phyloP scores from a whole-genome alignment of 2,113 vertebrate species.

The Lates calcarifer region DNA sequence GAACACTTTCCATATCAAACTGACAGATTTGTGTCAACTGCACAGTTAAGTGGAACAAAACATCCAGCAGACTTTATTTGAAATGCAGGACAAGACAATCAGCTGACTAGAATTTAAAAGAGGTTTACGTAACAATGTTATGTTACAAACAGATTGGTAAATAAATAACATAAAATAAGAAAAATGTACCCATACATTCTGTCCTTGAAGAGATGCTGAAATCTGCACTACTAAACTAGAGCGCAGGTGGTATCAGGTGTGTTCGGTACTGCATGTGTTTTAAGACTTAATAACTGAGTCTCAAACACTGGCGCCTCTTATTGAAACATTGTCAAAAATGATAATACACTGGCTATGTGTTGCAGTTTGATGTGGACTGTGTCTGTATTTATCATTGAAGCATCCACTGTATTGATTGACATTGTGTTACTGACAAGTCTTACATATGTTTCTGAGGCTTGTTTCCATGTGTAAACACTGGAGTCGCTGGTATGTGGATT shows the following conservation, averaged over 20 bases:
- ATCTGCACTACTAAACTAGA: slow-evolving; percentile 11
- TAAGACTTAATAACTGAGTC: not conserved
- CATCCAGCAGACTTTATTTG: slow-evolving; percentile 73
- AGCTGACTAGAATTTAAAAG: slow-evolving; percentile 49
- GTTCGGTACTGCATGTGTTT: not conserved
- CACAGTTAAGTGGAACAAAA: slow-evolving; percentile 49
- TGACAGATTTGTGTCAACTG: slow-evolving; percentile 13
- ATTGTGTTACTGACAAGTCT: not conserved
- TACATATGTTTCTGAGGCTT: slow-evolving; percentile 24
- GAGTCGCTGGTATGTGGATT: too few relatives aligned
- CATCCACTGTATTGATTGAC: not conserved
- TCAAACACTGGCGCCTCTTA: not conserved
- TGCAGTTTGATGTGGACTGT: slow-evolving; percentile 18
- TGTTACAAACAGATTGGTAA: slow-evolving; percentile 49
- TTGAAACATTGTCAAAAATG: not conserved
- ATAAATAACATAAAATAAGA: slow-evolving; percentile 60
- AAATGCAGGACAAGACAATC: slow-evolving; percentile 64
- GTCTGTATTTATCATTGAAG: not conserved
- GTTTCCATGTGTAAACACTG: slow-evolving; percentile 35
- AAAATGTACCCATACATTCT: slow-evolving; percentile 49
- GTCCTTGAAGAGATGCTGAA: slow-evolving; percentile 32
- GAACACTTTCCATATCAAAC: slow-evolving; percentile 1
- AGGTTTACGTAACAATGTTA: slow-evolving; percentile 38
- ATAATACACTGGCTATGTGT: not conserved
- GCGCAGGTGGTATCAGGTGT: slow-evolving; percentile 3